Conservation (phyloP, 2,797 vertebrate species). For the Ctenosaura bakeri region DNA sequence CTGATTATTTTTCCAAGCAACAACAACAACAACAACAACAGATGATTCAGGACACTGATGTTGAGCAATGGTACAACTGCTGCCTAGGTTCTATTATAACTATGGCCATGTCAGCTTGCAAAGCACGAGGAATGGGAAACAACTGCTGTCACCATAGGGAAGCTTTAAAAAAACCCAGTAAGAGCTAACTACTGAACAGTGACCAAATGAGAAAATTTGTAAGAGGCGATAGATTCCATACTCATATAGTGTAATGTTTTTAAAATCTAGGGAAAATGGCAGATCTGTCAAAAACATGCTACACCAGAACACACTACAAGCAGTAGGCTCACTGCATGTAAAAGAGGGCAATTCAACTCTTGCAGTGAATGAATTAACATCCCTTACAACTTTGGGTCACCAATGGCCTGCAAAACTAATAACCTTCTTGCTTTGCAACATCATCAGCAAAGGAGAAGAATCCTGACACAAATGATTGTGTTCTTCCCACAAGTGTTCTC, state of each 20-base stretch:
- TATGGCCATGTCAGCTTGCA: background rate
- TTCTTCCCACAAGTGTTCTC: background rate
- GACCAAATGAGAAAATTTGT: background rate
- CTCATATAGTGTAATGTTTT: background rate
- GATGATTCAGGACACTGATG: background rate
- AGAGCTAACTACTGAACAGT: conserved; percentile 11
- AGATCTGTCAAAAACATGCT: background rate
- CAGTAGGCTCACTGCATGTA: background rate
- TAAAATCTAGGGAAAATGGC: conserved; percentile 23
- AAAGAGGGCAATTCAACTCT: background rate
- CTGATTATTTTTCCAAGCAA: background rate
- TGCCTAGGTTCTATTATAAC: conserved; percentile 43
- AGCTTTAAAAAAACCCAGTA: conserved; percentile 20
- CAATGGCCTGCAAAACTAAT: background rate
- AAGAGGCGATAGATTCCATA: background rate
- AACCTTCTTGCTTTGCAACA: background rate
- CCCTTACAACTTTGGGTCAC: background rate
- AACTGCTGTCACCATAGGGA: conserved; percentile 44
- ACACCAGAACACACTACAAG: background rate
- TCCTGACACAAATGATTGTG: background rate
- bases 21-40: background rate
- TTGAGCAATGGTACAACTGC: background rate
- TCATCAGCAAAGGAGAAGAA: background rate
- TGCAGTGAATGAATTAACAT: background rate
- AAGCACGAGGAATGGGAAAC: conserved; percentile 41